Base-by-base conservation (phyloP, 2,888 invertebrate species). In the Brachylomia viminalis region DNA sequence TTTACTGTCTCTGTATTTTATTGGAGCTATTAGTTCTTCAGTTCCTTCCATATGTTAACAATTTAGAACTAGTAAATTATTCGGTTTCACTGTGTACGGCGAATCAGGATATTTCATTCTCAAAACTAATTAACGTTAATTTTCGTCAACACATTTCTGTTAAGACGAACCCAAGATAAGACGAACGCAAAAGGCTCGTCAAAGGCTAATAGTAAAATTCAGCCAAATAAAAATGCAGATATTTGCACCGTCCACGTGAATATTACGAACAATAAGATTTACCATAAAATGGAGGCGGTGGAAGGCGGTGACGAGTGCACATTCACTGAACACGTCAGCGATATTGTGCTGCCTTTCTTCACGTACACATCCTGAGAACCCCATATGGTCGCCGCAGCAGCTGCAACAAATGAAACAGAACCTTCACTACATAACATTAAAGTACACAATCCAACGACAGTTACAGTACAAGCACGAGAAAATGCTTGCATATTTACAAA, bases 331-430 rank as follows among this genome's bases (percentile, higher is more conserved):
- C 98, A 98, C 77, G 98, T 98, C 92, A 98, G 97, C 88, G 98
- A 98, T 97, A 98, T 98, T 87, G 98, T 98, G 94, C 98, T 98
- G 90, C 98, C 98, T 93, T 98, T 98, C 96, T 98, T 98, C 91
- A 98, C 98, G 95, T 98, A 98, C 87, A 98, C 98, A 91, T 98
- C 98, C 89, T 98, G 98, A 62, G 98, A 98, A 82, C 98, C 98
- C 94, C 98, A 97, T 92, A 98, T 98, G 93, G 97, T 98, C 66
- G 98, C 98, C 92, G 98, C 98, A 52, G 98, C 98, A 91, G 98
- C 98, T 98, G 97, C 87, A 97, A 97, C 96, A 95, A 95, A 75
- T 77, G 75, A 92, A 91, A 92, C 85, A 66, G 52, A 72, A 88
- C 82, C 82, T 92, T 92, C 89, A 84, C 20, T n/a, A 67, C 75